Percentiles rank a stretch among this genome's conserved stretches.
phyloP scores from a whole-genome alignment of 1,140 invertebrate species.

The Schmidtea mediterranea region DNA sequence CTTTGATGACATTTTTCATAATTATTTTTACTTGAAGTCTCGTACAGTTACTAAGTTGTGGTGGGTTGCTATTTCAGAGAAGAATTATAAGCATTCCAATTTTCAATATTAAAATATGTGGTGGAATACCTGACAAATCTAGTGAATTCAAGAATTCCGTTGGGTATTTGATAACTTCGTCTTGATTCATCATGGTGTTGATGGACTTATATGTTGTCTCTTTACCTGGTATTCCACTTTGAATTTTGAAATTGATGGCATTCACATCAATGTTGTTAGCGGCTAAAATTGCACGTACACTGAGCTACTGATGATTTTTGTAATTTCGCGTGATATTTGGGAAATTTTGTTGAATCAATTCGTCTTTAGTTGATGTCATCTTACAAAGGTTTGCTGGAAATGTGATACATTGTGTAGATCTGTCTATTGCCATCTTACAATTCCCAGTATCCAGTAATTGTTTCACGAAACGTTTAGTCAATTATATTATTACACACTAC shows the following conservation, averaged over 20 bases:
- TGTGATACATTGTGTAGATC: conserved; percentile 19
- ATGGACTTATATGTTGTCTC: conserved; percentile 18
- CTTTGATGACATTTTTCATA: conserved; percentile 1
- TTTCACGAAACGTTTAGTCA: conserved; percentile 18
- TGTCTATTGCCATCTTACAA: conserved; percentile 22
- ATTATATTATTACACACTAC: no score
- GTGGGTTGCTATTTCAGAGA: neutral
- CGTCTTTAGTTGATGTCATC: conserved; percentile 13
- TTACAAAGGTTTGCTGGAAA: conserved; percentile 17
- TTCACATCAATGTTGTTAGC: conserved; percentile 22
- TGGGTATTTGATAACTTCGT: no score
- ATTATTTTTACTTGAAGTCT: neutral
- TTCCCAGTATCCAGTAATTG: conserved; percentile 21
- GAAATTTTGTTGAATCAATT: conserved; percentile 21
- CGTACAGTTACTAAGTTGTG: neutral
- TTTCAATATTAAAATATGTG: neutral
- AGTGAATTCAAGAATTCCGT: no score
- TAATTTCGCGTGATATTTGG: conserved; percentile 20
- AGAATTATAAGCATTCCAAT: neutral
- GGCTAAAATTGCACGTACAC: conserved; percentile 10
- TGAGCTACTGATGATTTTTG: conserved; percentile 19
- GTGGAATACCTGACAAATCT: neutral
- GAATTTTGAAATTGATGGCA: conserved; percentile 13
- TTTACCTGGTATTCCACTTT: conserved; percentile 13
- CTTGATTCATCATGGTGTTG: conserved; percentile 15